Percentiles rank a stretch among this genome's conserved stretches.
Conservation (phyloP, 2,888 invertebrate genomes). For the Lumbricus terrestris region DNA sequence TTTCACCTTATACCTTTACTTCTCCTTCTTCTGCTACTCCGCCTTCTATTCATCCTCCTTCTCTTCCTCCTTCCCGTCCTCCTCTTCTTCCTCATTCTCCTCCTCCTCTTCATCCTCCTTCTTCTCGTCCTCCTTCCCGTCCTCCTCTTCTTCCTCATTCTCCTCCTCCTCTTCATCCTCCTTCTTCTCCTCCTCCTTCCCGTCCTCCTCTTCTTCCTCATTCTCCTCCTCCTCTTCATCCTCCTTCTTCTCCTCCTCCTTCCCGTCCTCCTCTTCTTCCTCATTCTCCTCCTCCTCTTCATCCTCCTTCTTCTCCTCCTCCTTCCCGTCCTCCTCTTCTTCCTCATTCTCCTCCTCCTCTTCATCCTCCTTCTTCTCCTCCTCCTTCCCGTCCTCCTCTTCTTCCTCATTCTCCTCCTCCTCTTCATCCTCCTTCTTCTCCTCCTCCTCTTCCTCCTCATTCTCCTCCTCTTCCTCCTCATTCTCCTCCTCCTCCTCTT, state of each 20-base stretch:
- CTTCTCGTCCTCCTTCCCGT: background rate
- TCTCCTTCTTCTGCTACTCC: too few species aligned
- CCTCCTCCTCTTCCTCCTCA: background rate
- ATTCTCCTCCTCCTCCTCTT: background rate
- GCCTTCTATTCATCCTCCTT: too few species aligned
- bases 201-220: background rate
- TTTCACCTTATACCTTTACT: too few species aligned
- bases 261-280: too few species aligned
- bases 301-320: background rate
- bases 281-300: too few species aligned
- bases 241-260: background rate
- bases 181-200: background rate
- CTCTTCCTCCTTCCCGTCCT: too few species aligned
- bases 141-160: background rate
- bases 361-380: too few species aligned
- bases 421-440: background rate
- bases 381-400: too few species aligned
- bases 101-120: background rate
- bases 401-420: too few species aligned
- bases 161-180: background rate
- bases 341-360: too few species aligned
- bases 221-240: too few species aligned
- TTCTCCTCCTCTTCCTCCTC: conserved; percentile 10
- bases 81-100: background rate
- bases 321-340: too few species aligned